Percentiles rank a stretch among this genome's conserved stretches.
Evolutionary conservation across 2,797 vertebrate genomes (phyloP).

Genomic region (Clarias laeviceps): DNA sequence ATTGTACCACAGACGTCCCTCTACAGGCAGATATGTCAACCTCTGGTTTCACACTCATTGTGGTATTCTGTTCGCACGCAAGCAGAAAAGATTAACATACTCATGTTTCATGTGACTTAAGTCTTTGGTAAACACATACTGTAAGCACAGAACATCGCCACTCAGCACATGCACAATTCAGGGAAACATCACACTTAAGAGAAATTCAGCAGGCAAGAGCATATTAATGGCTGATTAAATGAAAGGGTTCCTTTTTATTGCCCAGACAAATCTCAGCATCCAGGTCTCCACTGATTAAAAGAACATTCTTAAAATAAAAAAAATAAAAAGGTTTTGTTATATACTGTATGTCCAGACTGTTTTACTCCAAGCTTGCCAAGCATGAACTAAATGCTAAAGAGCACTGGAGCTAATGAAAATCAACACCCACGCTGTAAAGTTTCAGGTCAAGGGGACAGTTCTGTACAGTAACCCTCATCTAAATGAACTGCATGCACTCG

Average conservation of each 20-base stretch:
- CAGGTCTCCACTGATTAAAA: neutral
- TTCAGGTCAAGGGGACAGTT: slow-evolving; percentile 31
- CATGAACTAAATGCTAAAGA: slow-evolving; percentile 18
- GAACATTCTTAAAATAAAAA: neutral
- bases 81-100: neutral
- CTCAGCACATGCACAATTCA: neutral
- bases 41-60: neutral
- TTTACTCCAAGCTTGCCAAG: neutral
- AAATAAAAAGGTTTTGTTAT: neutral
- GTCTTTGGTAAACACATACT: neutral
- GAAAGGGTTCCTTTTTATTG: neutral
- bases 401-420: slow-evolving; percentile 23
- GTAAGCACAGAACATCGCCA: neutral
- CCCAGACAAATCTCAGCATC: neutral
- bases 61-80: slow-evolving; percentile 9
- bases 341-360: neutral
- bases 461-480: neutral
- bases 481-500: neutral
- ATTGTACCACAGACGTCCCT: neutral
- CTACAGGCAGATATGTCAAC: neutral
- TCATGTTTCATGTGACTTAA: slow-evolving; percentile 1
- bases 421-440: slow-evolving; percentile 1
- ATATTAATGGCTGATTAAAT: neutral
- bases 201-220: neutral
- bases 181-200: neutral